Percentiles rank a stretch among this genome's conserved stretches.
These are phyloP conservation scores for Serripes groenlandicus DNA, from an alignment of 2,888 invertebrate species.

Conservation along the genomic window DNA sequence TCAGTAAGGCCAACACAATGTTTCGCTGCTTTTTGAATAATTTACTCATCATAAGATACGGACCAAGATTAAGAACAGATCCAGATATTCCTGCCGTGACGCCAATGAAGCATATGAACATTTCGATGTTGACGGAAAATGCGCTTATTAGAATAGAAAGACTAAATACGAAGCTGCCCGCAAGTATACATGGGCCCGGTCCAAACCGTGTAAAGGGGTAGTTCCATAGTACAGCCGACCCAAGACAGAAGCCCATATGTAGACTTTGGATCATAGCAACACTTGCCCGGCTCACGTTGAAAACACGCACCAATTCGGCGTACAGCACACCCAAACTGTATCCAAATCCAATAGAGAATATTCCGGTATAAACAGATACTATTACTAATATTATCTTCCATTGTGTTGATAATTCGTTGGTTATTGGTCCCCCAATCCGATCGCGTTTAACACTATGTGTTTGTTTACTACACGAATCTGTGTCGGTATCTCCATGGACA, in stretches of 20 bases:
- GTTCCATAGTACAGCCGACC: constrained; percentile 21
- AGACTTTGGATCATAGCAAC: constrained; percentile 34
- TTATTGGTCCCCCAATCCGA: no score
- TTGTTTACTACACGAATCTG: no score
- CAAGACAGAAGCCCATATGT: neutral
- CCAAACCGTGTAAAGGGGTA: constrained; percentile 8
- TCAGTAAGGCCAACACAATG: constrained; percentile 9
- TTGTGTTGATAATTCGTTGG: neutral
- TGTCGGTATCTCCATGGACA: no score
- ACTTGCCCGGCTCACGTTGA: constrained; percentile 2
- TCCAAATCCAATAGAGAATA: constrained; percentile 29
- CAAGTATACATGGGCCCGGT: constrained; percentile 12
- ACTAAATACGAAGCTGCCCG: constrained; percentile 2
- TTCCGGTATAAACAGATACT: neutral
- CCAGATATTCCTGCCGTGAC: constrained; percentile 11
- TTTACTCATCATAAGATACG: constrained; percentile 12
- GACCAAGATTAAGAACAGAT: constrained; percentile 22
- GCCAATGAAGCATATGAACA: constrained; percentile 21
- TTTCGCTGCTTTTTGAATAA: constrained; percentile 10
- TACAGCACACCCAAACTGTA: constrained; percentile 35
- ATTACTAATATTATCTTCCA: neutral
- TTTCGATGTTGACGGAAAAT: constrained; percentile 23
- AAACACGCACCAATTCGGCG: constrained; percentile 28
- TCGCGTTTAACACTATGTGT: no score
- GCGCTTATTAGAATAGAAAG: constrained; percentile 1